Conservation (phyloP, 2,888 invertebrate species). For the Danaus chrysippus region DNA sequence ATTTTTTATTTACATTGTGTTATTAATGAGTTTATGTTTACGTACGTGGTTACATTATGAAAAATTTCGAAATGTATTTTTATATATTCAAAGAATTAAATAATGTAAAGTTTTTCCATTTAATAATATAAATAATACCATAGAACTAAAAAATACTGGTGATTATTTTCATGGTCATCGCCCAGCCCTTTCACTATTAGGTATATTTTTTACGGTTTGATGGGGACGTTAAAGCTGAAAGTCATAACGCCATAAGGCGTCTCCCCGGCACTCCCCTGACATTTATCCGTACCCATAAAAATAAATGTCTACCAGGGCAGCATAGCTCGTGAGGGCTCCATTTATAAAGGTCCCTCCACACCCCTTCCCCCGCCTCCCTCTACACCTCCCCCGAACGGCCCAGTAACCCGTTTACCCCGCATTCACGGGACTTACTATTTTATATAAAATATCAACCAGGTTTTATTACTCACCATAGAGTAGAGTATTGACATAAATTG, state of each 20-base stretch:
- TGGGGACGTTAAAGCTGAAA: slow-evolving; percentile 47
- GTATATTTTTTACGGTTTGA: slow-evolving; percentile 34
- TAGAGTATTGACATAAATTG: no score
- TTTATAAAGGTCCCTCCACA: slow-evolving; percentile 69
- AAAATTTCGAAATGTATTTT: no score
- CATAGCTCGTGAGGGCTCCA: slow-evolving; percentile 58
- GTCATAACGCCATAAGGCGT: slow-evolving; percentile 53
- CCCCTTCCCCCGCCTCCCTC: slow-evolving; percentile 52
- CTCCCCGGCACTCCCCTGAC: slow-evolving; percentile 72
- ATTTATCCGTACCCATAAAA: slow-evolving; percentile 76
- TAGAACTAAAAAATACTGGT: slow-evolving; percentile 1
- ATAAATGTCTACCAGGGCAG: slow-evolving; percentile 73
- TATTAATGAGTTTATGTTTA: no score
- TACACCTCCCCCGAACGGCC: slow-evolving; percentile 45
- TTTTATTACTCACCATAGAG: no score
- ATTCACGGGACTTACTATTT: slow-evolving; percentile 13
- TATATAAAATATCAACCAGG: not conserved
- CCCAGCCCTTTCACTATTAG: slow-evolving; percentile 27
- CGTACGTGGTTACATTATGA: no score
- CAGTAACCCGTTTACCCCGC: slow-evolving; percentile 55
- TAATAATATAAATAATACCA: slow-evolving; percentile 7
- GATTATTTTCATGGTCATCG: slow-evolving; percentile 20
- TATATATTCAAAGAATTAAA: no score
- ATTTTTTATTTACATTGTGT: no score
- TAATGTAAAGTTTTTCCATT: not conserved